Base-by-base conservation (phyloP, 2,888 invertebrate species). In the Acrobasis suavella region DNA sequence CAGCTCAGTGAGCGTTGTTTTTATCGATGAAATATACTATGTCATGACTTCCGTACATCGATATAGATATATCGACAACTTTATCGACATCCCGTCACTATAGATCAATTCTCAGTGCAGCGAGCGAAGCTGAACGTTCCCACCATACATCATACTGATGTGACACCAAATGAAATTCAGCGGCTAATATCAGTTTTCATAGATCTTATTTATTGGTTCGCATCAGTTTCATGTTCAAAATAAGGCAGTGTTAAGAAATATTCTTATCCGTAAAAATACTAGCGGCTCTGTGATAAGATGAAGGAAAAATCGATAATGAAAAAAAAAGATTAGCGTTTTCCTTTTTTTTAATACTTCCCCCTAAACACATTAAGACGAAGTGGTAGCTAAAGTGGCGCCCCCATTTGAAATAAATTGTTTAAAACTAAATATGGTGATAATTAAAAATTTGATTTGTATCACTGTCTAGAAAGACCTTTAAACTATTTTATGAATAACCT, bases 121-220 rank as follows among this genome's bases (percentile, higher is more conserved):
- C 61, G 55, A 62, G 66, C 66, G 64, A 9, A 38, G 17, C 32
- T 55, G 56, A 62, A 64, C 64, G 62, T 15, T 50, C 16, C 37
- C 42, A 58, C 62, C 63, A 68, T 67, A 64, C 65, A 64, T 68
- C 68, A 65, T 59, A 15, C n/a, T 59, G 58, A 60, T 50, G 62
- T 61, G 68, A 62, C 68, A 63, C 60, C 15, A 52, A 62, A 60
- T 64, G 63, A 65, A 64, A 66, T 67, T 62, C 63, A 63, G 63
- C 64, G 64, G 64, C 66, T 66, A 66, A 66, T 68, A 68, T 68
- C 66, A 65, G 63, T 65, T 68, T 65, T 49, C 66, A 66, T 64
- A 65, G 49, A 63, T 66, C 60, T 64, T 65, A 65, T 65, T 64
- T 66, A 68, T 66, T 61, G 62, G 50, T 7, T 49, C 32, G 32